phyloP scores from a whole-genome alignment of 2,888 invertebrate species.

The Mythimna albipuncta region DNA sequence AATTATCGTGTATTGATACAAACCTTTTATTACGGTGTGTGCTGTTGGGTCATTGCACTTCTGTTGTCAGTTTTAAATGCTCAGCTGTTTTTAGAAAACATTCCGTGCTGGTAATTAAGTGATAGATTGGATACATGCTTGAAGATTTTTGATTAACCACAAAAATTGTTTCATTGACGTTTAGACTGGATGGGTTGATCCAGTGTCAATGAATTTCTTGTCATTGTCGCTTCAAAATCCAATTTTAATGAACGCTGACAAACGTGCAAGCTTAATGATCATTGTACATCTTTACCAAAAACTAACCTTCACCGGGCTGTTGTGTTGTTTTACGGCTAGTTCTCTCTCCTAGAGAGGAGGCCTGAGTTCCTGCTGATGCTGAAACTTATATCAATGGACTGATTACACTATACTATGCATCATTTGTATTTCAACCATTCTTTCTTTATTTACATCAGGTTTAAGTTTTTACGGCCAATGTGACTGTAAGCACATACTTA shows the following conservation, averaged over 20 bases:
- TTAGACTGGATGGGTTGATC: too few species aligned
- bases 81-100: background rate
- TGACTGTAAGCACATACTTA: too few species aligned
- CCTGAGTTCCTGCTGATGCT: too few species aligned
- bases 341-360: too few species aligned
- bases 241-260: background rate
- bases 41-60: constrained; percentile 53
- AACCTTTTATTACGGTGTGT: constrained; percentile 67
- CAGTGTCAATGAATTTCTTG: background rate
- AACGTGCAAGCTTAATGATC: background rate
- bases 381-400: too few species aligned
- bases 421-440: background rate
- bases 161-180: background rate
- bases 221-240: background rate
- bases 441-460: background rate
- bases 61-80: background rate
- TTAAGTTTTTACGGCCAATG: background rate
- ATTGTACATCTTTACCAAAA: background rate
- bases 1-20: constrained; percentile 73
- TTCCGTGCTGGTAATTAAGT: background rate
- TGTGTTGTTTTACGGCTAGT: too few species aligned
- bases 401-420: too few species aligned
- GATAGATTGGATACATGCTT: background rate
- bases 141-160: background rate
- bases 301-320: too few species aligned